Percentiles rank a stretch among this genome's conserved stretches.
These are phyloP conservation scores for Leptodactylus fallax DNA, from an alignment of 2,797 vertebrate genomes.

Conservation along the genomic window DNA sequence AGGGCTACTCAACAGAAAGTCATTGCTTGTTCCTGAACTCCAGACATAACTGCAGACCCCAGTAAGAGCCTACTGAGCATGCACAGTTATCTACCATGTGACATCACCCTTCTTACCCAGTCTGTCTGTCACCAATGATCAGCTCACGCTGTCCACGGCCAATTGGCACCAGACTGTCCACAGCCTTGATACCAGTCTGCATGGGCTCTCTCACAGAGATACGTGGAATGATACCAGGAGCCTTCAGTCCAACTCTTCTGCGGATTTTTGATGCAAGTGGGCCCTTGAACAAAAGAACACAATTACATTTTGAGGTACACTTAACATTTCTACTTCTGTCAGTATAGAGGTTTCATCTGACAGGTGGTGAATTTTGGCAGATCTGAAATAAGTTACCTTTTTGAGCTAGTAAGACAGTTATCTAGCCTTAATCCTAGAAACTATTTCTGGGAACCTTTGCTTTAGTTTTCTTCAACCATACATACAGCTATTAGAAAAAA, in stretches of 20 bases:
- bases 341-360: no score
- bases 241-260: constrained; percentile 94
- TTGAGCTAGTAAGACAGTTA: no score
- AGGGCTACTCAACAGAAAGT: no score
- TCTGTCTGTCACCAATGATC: constrained; percentile 98
- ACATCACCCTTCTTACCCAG: constrained; percentile 81
- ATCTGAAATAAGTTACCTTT: no score
- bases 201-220: constrained; percentile 97
- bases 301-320: no score
- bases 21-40: background rate
- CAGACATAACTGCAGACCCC: background rate
- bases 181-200: constrained; percentile 98
- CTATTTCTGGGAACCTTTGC: no score
- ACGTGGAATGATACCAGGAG: constrained; percentile 95
- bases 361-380: no score
- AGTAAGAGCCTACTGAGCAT: background rate
- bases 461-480: no score
- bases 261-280: constrained; percentile 82
- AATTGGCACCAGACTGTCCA: constrained; percentile 97
- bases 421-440: no score
- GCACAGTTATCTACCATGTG: background rate
- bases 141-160: constrained; percentile 97
- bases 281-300: constrained; percentile 75
- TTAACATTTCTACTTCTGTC: no score
- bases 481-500: no score